Base-by-base conservation (phyloP, 2,888 invertebrate genomes). In the Rapana venosa region DNA sequence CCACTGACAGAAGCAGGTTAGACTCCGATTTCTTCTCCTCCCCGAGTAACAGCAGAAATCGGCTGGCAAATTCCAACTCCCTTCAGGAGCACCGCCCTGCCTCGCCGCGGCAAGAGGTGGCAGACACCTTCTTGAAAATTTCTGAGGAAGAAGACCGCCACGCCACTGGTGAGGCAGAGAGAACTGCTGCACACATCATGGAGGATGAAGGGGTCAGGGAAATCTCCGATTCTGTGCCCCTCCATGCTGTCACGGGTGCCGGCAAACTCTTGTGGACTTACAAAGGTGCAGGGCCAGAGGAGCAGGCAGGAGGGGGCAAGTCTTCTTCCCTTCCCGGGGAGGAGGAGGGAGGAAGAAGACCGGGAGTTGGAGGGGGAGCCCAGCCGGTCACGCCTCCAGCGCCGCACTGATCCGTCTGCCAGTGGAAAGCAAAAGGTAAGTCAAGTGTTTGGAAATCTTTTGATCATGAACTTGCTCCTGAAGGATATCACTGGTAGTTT, bases 341-440 rank as follows among this genome's bases (percentile, higher is more conserved):
- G 15, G 81, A 47, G 47, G 47, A 47, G 13, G 47, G 47, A 47
- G 13, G 20, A 83, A 11, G 47, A 32, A 32, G 47, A 11, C 6
- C 47, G 1, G n/a, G 47, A 83, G 81, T 6, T 22, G 26, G 91
- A 91, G 17, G 91, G 90, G n/a, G 90, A 87, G 17, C 11, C 79
- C 35, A 74, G 58, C 77, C 89, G 90, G 81, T 74, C 90, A 32
- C 87, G 87, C 30, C 74, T n/a, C 8, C 56, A 88, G 36, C 30
- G 84, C 26, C 26, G n/a, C 79, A 47, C 77, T 87, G 90, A 90
- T 8, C 85, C 90, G n/a, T 90, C 87, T 79, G 15, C 87, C 30
- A 32, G 15, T 32, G 77, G 79, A 30, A 87, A 58, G 47, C 87
- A 87, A 56, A 87, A 87, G 87, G 87, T 70, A 87, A 4, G 20